phyloP scores from a whole-genome alignment of 92 coral and sea anemone species.

The Parazoanthus swiftii region DNA sequence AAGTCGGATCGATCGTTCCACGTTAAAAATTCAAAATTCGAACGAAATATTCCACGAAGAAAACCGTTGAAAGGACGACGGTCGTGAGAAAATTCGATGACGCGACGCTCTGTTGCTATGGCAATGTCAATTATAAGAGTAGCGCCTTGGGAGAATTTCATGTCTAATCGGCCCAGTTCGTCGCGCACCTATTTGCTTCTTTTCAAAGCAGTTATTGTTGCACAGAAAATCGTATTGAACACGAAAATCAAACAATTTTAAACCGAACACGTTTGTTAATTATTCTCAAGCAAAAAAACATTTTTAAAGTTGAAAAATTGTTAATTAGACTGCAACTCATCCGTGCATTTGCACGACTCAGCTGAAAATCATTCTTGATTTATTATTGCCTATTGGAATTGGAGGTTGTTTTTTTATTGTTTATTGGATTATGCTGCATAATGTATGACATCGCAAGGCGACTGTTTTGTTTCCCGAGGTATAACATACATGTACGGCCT shows the following conservation, averaged over 20 bases:
- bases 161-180: constrained; percentile 51
- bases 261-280: no score
- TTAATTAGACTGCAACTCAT: not conserved
- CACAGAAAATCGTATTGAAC: not conserved
- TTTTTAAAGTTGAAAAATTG: not conserved
- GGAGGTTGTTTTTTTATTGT: no score
- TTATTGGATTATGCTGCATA: no score
- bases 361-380: no score
- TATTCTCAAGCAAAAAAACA: not conserved
- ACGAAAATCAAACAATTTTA: not conserved
- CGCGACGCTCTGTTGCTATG: constrained; percentile 99
- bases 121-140: constrained; percentile 78
- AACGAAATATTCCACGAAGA: constrained; percentile 98
- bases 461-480: not conserved
- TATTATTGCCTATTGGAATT: no score
- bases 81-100: constrained; percentile 96
- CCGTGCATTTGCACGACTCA: no score
- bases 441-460: not conserved
- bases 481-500: not conserved
- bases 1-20: constrained; percentile 82
- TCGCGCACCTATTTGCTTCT: not conserved
- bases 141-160: constrained; percentile 72
- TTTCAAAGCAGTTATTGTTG: not conserved
- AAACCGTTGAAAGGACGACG: constrained; percentile 97
- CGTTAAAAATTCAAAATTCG: constrained; percentile 99